A percentile compares a stretch with the other conserved stretches of the same genome.
Conservation (phyloP, 2,113 vertebrate species). For the Oceanodroma tethys region DNA sequence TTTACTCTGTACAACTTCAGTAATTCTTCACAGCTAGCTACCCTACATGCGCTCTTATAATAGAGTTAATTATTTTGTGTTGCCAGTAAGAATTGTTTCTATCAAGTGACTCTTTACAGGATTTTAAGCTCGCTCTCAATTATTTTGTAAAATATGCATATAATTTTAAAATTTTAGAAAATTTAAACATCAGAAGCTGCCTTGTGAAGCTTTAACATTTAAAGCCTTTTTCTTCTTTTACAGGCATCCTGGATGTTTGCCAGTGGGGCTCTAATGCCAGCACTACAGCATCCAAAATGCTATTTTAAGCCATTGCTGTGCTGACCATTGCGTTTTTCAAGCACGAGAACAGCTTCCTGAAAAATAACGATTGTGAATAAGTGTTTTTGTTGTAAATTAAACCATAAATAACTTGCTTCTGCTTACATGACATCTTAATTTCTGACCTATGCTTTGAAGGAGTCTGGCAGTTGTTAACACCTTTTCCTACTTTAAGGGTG, state of each 20-base stretch:
- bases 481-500: background rate
- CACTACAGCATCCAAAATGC: constrained; percentile 10
- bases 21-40: background rate
- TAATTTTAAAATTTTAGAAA: background rate
- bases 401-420: background rate
- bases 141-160: background rate
- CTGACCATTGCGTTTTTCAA: constrained; percentile 57
- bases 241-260: background rate
- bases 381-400: background rate
- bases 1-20: background rate
- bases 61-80: background rate
- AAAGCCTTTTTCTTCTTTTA: background rate
- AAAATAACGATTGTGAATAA: background rate
- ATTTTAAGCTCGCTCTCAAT: background rate
- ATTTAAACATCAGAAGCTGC: background rate
- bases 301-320: constrained; percentile 48
- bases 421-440: background rate
- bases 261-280: background rate
- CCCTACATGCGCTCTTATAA: background rate
- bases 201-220: background rate
- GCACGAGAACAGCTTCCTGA: constrained; percentile 43
- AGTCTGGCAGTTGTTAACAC: background rate
- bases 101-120: background rate
- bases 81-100: background rate
- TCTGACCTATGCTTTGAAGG: background rate